These are phyloP conservation scores for Hypomecis atomaria DNA, from an alignment of 2,888 invertebrate genomes.

Conservation along the genomic window DNA sequence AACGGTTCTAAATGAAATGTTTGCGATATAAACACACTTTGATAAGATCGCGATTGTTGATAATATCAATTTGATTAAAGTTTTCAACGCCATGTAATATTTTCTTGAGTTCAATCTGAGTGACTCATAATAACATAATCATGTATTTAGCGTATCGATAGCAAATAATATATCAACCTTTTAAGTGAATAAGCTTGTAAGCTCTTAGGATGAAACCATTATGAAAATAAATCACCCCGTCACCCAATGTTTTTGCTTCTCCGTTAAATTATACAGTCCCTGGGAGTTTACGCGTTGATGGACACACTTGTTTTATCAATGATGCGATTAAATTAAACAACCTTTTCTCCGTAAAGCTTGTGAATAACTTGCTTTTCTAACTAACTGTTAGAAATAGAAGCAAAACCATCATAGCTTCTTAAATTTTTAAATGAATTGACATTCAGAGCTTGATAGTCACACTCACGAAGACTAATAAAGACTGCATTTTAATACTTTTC, in stretches of 20 bases:
- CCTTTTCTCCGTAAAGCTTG: slow-evolving; percentile 16
- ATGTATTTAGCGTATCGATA: not conserved
- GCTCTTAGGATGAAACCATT: slow-evolving; percentile 11
- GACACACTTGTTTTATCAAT: slow-evolving; percentile 23
- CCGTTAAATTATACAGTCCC: slow-evolving; percentile 20
- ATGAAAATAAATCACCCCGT: slow-evolving; percentile 22
- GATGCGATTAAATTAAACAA: slow-evolving; percentile 21
- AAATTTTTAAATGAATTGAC: not conserved
- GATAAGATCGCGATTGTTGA: slow-evolving; percentile 5
- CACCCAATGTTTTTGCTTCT: slow-evolving; percentile 19
- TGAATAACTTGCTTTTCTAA: not conserved
- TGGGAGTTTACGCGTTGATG: slow-evolving; percentile 19
- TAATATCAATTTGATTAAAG: slow-evolving; percentile 6
- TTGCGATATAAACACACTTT: slow-evolving; percentile 6
- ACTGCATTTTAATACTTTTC: too few species aligned
- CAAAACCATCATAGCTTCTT: slow-evolving; percentile 6
- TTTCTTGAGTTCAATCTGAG: not conserved
- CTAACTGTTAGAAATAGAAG: not conserved
- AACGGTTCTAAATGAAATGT: slow-evolving; percentile 37
- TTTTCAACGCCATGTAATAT: not conserved
- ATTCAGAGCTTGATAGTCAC: not conserved
- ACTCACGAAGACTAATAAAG: not conserved
- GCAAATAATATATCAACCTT: slow-evolving; percentile 10
- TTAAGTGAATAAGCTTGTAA: slow-evolving; percentile 23
- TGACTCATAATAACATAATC: not conserved